A percentile compares a stretch with the other conserved stretches of the same genome.
Evolutionary conservation across 2,797 vertebrate species (phyloP).

Genomic region (Rhyacichthys aspro): DNA sequence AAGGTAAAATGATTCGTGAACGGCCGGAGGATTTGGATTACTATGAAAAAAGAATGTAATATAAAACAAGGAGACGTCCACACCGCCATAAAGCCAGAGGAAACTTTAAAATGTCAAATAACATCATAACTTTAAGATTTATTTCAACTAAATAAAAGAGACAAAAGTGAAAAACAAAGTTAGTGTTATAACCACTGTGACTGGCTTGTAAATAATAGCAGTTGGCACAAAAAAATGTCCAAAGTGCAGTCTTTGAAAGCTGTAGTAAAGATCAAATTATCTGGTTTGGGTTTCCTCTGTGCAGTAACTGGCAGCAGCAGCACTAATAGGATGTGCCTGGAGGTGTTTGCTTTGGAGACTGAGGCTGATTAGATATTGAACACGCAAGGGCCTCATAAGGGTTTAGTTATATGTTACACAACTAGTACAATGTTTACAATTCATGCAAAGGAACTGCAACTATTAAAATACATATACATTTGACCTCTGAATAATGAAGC

Average conservation of each 20-base stretch:
- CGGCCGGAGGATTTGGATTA: slow-evolving; percentile 32
- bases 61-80: slow-evolving; percentile 28
- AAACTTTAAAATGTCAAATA: slow-evolving; percentile 2
- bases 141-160: background rate
- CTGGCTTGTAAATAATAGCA: slow-evolving; percentile 18
- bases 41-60: slow-evolving; percentile 35
- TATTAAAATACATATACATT: too few relatives aligned
- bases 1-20: slow-evolving; percentile 37
- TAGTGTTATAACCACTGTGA: background rate
- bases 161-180: slow-evolving; percentile 15
- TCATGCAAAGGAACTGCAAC: too few relatives aligned
- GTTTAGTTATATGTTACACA: slow-evolving; percentile 38
- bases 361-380: slow-evolving; percentile 52
- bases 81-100: slow-evolving; percentile 5
- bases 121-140: background rate
- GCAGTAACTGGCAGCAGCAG: slow-evolving; percentile 46
- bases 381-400: slow-evolving; percentile 33
- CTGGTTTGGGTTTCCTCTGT: slow-evolving; percentile 45
- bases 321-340: slow-evolving; percentile 43
- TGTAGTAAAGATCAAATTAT: slow-evolving; percentile 41
- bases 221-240: slow-evolving; percentile 17
- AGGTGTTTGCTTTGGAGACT: slow-evolving; percentile 55
- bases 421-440: slow-evolving; percentile 28
- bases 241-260: slow-evolving; percentile 39
- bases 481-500: too few relatives aligned